phyloP scores from a whole-genome alignment of 2,888 invertebrate species.

The Ochlodes sylvanus region DNA sequence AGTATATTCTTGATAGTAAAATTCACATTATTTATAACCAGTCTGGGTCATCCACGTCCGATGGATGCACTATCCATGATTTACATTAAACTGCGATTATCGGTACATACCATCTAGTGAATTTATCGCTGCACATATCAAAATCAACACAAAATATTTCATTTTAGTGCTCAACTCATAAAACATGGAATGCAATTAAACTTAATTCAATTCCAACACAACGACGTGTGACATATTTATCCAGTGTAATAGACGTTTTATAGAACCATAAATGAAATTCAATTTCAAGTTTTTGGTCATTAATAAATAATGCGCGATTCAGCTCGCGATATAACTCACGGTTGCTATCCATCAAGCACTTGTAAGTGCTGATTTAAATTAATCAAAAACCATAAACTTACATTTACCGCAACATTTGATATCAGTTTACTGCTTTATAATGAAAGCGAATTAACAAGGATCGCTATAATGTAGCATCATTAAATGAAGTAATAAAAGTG shows the following conservation, averaged over 20 bases:
- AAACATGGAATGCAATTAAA: constrained; percentile 42
- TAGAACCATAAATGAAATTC: constrained; percentile 34
- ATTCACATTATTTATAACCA: constrained; percentile 24
- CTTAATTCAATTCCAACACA: constrained; percentile 37
- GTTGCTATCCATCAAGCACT: neutral
- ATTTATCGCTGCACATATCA: constrained; percentile 45
- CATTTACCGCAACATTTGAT: constrained; percentile 18
- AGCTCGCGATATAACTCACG: constrained; percentile 10
- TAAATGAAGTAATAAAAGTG: constrained; percentile 10
- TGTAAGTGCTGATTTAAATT: constrained; percentile 18
- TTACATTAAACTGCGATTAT: constrained; percentile 31
- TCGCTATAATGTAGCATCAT: constrained; percentile 18
- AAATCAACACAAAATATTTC: constrained; percentile 48
- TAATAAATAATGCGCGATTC: constrained; percentile 29
- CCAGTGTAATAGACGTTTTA: constrained; percentile 35
- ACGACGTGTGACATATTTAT: constrained; percentile 38
- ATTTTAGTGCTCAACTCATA: constrained; percentile 44
- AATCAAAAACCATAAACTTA: constrained; percentile 14
- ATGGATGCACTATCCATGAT: constrained; percentile 29
- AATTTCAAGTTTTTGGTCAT: constrained; percentile 34
- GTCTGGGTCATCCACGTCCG: constrained; percentile 18
- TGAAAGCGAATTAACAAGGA: constrained; percentile 22
- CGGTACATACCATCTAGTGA: constrained; percentile 46
- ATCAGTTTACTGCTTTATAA: constrained; percentile 18
- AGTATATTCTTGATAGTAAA: constrained; percentile 19